Evolutionary conservation across 1,140 invertebrate genomes (phyloP).

Genomic region (Hirudo medicinalis): DNA sequence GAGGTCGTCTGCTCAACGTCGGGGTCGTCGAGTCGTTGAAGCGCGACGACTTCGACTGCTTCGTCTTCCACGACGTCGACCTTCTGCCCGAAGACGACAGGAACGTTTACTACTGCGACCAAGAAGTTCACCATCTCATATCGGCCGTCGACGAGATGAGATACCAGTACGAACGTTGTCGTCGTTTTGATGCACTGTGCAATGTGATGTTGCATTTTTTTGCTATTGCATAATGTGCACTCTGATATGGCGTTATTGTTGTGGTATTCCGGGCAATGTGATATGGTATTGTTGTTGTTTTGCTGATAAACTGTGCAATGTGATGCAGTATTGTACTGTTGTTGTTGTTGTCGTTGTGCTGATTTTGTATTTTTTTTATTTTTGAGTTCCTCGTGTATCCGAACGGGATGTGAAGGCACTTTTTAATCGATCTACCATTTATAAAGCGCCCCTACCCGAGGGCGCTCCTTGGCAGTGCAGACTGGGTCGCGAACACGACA

Average conservation of each 20-base stretch:
- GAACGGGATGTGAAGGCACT: too few relatives aligned
- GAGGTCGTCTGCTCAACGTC: slow-evolving; percentile 38
- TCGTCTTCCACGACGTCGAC: slow-evolving; percentile 40
- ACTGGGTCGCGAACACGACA: background rate
- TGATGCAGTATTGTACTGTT: background rate
- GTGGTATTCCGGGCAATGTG: background rate
- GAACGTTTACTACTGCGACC: slow-evolving; percentile 37
- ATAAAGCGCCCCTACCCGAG: too few relatives aligned
- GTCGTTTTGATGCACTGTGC: slow-evolving; percentile 3
- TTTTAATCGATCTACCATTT: too few relatives aligned
- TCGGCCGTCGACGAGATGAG: slow-evolving; percentile 37
- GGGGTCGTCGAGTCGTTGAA: slow-evolving; percentile 35
- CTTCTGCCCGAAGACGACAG: slow-evolving; percentile 35
- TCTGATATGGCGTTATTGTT: too few relatives aligned
- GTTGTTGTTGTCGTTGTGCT: too few relatives aligned
- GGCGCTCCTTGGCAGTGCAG: too few relatives aligned
- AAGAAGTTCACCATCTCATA: slow-evolving; percentile 32
- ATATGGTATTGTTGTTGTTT: background rate
- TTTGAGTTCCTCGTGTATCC: too few relatives aligned
- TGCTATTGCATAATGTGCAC: background rate
- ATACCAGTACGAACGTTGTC: slow-evolving; percentile 31
- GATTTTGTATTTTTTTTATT: too few relatives aligned
- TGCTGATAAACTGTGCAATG: too few relatives aligned
- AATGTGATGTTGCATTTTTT: background rate
- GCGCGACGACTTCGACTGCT: slow-evolving; percentile 32